Evolutionary conservation across 2,888 invertebrate species (phyloP).

Genomic region (Ecliptopera silaceata): DNA sequence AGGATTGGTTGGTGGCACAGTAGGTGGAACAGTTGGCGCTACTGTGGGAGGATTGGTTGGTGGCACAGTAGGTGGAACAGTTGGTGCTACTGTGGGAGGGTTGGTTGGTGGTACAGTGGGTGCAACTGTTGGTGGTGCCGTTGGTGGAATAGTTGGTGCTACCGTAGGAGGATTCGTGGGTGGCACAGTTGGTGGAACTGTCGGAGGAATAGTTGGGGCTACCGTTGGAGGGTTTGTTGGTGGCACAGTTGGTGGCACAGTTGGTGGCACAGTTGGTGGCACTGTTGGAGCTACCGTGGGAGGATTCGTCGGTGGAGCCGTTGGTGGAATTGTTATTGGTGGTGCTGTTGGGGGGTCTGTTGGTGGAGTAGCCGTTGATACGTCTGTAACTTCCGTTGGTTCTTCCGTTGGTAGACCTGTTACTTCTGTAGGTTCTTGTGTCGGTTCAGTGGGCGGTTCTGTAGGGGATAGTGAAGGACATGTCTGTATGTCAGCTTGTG

Average conservation of each 20-base stretch:
- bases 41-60: background rate
- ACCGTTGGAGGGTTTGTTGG: background rate
- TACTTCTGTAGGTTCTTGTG: background rate
- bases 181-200: background rate
- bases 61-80: background rate
- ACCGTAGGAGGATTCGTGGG: background rate
- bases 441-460: slow-evolving; percentile 1
- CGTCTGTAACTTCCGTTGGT: background rate
- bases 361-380: background rate
- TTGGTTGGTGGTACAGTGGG: background rate
- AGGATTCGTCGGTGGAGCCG: background rate
- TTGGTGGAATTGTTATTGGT: slow-evolving; percentile 3
- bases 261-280: background rate
- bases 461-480: slow-evolving; percentile 36
- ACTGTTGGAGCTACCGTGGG: slow-evolving; percentile 2
- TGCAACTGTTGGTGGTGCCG: background rate
- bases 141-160: slow-evolving; percentile 2
- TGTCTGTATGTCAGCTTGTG: slow-evolving; percentile 40
- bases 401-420: background rate
- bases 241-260: background rate
- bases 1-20: background rate
- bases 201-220: background rate
- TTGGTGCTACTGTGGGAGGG: slow-evolving; percentile 4
- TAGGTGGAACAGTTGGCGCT: background rate
- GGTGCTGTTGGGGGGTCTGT: background rate